Base-by-base conservation (phyloP, 1,140 invertebrate genomes). In the Ceratosolen fusciceps region DNA sequence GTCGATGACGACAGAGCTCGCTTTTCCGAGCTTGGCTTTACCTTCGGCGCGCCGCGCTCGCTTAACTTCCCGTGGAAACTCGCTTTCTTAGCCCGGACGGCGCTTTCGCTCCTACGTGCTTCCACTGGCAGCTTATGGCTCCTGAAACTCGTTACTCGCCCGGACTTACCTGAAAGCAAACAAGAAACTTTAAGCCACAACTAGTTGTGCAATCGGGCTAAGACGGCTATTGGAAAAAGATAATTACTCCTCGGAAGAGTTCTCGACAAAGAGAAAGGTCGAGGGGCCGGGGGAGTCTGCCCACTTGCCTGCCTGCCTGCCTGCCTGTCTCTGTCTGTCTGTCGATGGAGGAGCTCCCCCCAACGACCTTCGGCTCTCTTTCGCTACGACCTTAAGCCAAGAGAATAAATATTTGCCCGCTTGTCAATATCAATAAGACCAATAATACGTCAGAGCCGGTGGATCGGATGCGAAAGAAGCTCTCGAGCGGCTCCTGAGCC, bases 101-200 rank as follows among this genome's bases (percentile, higher is more conserved):
- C 14, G 43, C 39, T 70, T 47, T 19, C 31, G 34, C 21, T 19
- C 4, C 1, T 19, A 29, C 21, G 2, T 9, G 16, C 14, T 7
- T 21, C 37, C 24, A 71, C 1, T 29, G 9, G 7, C 19, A 5
- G 39, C n/a, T 31, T 52, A 21, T 31, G 39, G 12, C 1, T 26
- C 12, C 16, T 19, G 4, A 1, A 26, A 14, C 24, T 4, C 49
- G 7, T 24, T 65, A 37, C 34, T 10, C 58, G 14, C n/a, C n/a
- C n/a, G 70, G 2, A 10, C 71, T 73, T 73, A 73, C 34, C 52
- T 58, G 52, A 3, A 58, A 73, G 19, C 19, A 73, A 39, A 73
- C 2, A 43, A 39, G 19, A 58, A 19, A 29, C 8, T 10, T 70
- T 49, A 16, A 2, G 4, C 5, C 26, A 34, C 24, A 16, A 2